Percentiles rank a stretch among this genome's conserved stretches.
Evolutionary conservation across 2,113 vertebrate species (phyloP).

Genomic region (Cervus canadensis): DNA sequence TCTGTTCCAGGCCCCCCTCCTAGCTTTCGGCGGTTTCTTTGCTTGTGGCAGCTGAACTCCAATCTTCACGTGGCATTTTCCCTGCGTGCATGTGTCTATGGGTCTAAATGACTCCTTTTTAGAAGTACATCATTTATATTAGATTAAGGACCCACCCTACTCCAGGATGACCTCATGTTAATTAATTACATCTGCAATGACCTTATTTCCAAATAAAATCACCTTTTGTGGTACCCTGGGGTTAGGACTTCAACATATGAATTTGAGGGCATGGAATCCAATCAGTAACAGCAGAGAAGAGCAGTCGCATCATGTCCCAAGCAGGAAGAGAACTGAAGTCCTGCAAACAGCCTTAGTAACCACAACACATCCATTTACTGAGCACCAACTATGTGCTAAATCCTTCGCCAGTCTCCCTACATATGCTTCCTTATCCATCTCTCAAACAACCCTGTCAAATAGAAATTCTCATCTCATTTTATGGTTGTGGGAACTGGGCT

Average conservation of each 20-base stretch:
- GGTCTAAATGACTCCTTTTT: background rate
- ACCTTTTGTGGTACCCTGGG: background rate
- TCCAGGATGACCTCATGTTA: background rate
- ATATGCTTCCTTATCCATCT: background rate
- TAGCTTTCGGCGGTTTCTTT: background rate
- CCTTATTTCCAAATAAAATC: background rate
- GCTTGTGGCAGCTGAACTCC: background rate
- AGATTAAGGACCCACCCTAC: background rate
- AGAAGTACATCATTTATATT: background rate
- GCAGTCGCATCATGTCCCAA: fast-evolving
- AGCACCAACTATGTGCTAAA: background rate
- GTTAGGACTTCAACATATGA: background rate
- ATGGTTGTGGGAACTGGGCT: background rate
- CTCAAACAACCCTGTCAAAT: background rate
- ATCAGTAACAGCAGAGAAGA: background rate
- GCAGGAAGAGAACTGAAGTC: background rate
- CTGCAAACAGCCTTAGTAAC: background rate
- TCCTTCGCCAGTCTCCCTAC: background rate
- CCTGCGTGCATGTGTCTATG: background rate
- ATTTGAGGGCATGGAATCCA: background rate
- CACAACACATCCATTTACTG: background rate
- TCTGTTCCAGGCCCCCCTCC: background rate
- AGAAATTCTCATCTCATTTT: background rate
- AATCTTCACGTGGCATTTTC: background rate
- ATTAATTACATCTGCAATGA: background rate